phyloP scores from a whole-genome alignment of 2,797 vertebrate species.

The Ataeniobius toweri region DNA sequence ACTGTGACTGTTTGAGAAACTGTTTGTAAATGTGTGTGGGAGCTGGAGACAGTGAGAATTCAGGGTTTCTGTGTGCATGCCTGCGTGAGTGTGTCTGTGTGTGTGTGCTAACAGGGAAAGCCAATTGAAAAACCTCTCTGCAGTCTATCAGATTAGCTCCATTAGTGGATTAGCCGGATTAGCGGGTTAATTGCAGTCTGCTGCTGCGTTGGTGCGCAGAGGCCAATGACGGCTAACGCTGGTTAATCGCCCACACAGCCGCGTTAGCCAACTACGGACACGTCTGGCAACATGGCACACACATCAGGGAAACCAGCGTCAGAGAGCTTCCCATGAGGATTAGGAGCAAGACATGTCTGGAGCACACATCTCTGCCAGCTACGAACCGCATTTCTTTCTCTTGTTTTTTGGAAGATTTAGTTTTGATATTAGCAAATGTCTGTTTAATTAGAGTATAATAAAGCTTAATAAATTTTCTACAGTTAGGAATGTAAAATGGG shows the following conservation, averaged over 20 bases:
- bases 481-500: no score
- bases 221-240: conserved; percentile 77
- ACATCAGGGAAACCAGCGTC: conserved; percentile 65
- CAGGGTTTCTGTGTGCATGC: conserved; percentile 26
- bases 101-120: conserved; percentile 57
- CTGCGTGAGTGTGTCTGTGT: conserved; percentile 24
- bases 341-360: conserved; percentile 62
- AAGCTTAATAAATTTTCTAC: not conserved
- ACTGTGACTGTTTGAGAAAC: conserved; percentile 53
- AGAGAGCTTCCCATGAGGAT: conserved; percentile 76
- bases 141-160: conserved; percentile 78
- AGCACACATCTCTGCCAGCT: conserved; percentile 41
- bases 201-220: conserved; percentile 69
- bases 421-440: conserved; percentile 7
- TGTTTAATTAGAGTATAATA: not conserved
- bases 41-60: conserved; percentile 23
- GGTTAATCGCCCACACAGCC: conserved; percentile 76
- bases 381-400: conserved; percentile 18
- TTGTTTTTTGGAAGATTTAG: not conserved
- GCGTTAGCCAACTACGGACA: conserved; percentile 65
- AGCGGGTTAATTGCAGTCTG: conserved; percentile 79
- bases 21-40: conserved; percentile 56
- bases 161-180: conserved; percentile 81
- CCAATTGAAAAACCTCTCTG: conserved; percentile 68
- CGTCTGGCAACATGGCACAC: conserved; percentile 78